Evolutionary conservation across 1,140 invertebrate genomes (phyloP).

Genomic region (Hylaeus anthracinus): DNA sequence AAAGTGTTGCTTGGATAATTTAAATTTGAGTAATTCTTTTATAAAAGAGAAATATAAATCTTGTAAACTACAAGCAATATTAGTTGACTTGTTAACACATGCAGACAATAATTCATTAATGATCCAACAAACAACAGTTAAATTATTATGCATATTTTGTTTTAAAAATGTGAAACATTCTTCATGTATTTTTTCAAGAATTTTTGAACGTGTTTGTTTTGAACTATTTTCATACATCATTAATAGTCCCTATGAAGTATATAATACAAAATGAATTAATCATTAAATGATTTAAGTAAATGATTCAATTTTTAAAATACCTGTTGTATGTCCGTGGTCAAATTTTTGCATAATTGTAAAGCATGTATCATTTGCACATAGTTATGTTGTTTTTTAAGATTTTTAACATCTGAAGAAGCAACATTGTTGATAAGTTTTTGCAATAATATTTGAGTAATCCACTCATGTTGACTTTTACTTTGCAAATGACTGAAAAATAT

Average conservation of each 20-base stretch:
- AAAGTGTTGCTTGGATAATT: slow-evolving; percentile 5
- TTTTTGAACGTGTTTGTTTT: neutral
- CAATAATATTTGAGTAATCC: slow-evolving; percentile 48
- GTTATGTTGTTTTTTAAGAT: slow-evolving; percentile 28
- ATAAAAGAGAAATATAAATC: slow-evolving; percentile 63
- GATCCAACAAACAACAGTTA: slow-evolving; percentile 68
- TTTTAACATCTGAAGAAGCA: neutral
- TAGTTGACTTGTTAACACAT: slow-evolving; percentile 45
- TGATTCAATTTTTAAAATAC: slow-evolving; percentile 17
- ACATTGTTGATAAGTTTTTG: slow-evolving; percentile 26
- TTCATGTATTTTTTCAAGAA: slow-evolving; percentile 35
- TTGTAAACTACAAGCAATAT: slow-evolving; percentile 59
- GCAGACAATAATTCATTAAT: slow-evolving; percentile 69
- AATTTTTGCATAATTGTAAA: slow-evolving; percentile 38
- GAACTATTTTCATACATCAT: neutral
- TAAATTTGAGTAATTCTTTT: slow-evolving; percentile 29
- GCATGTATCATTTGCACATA: slow-evolving; percentile 48
- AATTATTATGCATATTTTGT: slow-evolving; percentile 58
- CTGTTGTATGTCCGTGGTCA: slow-evolving; percentile 22
- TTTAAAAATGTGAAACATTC: slow-evolving; percentile 64
- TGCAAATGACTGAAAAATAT: slow-evolving; percentile 24
- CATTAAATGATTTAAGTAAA: neutral
- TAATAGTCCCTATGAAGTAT: slow-evolving; percentile 12
- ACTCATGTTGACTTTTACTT: slow-evolving; percentile 33
- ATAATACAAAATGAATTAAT: neutral